Evolutionary conservation across 1,140 invertebrate genomes (phyloP).

Genomic region (Leptopilina clavipes): DNA sequence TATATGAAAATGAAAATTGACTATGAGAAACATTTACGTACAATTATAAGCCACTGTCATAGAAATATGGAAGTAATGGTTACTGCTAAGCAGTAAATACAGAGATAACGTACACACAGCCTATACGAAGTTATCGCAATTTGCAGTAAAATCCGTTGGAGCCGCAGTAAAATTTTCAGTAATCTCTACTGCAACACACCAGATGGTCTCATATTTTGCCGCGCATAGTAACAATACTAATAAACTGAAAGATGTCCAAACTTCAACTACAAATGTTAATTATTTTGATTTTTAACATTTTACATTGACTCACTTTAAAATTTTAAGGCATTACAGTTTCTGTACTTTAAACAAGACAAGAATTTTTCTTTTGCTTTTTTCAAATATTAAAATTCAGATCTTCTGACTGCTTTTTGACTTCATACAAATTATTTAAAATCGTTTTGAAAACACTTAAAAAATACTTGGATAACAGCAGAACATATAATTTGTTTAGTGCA

Average conservation of each 20-base stretch:
- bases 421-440: too few relatives aligned
- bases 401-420: too few relatives aligned
- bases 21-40: neutral
- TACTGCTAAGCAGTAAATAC: slow-evolving; percentile 19
- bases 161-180: slow-evolving; percentile 27
- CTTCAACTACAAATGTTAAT: neutral
- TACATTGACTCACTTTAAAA: too few relatives aligned
- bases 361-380: too few relatives aligned
- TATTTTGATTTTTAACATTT: neutral
- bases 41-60: slow-evolving; percentile 14
- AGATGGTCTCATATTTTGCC: slow-evolving; percentile 5
- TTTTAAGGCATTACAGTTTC: too few relatives aligned
- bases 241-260: neutral
- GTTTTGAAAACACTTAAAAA: too few relatives aligned
- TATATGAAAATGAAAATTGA: slow-evolving; percentile 20
- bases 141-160: slow-evolving; percentile 15
- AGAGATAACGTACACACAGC: neutral
- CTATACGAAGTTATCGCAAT: slow-evolving; percentile 15
- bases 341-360: too few relatives aligned
- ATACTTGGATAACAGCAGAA: too few relatives aligned
- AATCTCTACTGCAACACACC: slow-evolving; percentile 12
- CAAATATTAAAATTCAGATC: too few relatives aligned
- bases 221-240: neutral
- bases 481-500: too few relatives aligned
- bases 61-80: slow-evolving; percentile 17